phyloP scores from a whole-genome alignment of 2,888 invertebrate species.

The Pristionchus exspectatus region DNA sequence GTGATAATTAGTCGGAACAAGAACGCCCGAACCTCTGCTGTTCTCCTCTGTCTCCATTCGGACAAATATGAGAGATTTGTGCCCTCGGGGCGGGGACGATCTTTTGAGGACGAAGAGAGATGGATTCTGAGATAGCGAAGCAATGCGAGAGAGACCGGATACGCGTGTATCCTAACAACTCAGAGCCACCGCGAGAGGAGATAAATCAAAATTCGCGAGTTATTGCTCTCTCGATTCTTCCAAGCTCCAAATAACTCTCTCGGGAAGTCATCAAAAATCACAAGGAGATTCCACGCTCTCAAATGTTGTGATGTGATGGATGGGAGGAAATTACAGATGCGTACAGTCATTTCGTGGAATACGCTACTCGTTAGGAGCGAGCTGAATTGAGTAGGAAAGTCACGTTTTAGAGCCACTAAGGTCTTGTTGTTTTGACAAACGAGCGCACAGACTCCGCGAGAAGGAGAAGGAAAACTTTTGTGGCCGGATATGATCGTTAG shows the following conservation, averaged over 20 bases:
- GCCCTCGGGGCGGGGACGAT: neutral
- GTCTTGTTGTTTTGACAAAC: conserved; percentile 18
- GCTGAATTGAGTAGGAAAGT: neutral
- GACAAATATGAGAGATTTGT: conserved; percentile 9
- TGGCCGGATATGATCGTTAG: neutral
- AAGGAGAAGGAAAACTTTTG: neutral
- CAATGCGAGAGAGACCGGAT: neutral
- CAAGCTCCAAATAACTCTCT: neutral
- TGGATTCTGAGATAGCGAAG: neutral
- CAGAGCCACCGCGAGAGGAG: neutral
- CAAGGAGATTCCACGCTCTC: neutral
- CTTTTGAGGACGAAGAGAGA: neutral
- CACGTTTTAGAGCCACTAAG: conserved; percentile 11
- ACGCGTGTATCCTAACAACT: neutral
- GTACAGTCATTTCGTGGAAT: conserved; percentile 6
- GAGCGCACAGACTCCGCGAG: neutral
- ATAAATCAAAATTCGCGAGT: neutral
- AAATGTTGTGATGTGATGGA: neutral
- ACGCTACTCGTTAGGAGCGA: neutral
- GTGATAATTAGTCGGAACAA: neutral
- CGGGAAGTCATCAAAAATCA: neutral
- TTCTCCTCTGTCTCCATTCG: neutral
- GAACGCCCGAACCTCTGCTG: neutral
- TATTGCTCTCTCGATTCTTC: conserved; percentile 12
- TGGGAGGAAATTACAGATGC: neutral